A percentile compares a stretch with the other conserved stretches of the same genome.
Evolutionary conservation across 2,888 invertebrate species (phyloP).

Genomic region (Diploptera punctata): DNA sequence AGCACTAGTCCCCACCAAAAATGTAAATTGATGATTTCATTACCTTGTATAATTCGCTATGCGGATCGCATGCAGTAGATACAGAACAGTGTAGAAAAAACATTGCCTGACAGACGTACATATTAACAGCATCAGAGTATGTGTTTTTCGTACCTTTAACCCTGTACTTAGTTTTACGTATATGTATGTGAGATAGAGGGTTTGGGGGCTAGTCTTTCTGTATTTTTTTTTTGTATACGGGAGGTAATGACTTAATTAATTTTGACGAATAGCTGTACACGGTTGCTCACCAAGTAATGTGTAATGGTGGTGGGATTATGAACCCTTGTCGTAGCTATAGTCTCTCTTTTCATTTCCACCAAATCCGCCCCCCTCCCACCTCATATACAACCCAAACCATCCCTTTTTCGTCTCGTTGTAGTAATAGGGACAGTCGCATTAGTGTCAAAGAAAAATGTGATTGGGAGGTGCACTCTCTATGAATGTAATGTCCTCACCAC

Average conservation of each 20-base stretch:
- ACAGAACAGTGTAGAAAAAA: slow-evolving; percentile 28
- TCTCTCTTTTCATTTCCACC: slow-evolving; percentile 28
- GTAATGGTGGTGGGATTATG: slow-evolving; percentile 30
- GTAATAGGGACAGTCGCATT: slow-evolving; percentile 30
- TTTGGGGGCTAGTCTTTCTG: slow-evolving; percentile 18
- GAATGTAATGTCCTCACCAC: slow-evolving; percentile 17
- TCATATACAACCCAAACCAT: slow-evolving; percentile 13
- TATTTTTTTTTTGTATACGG: slow-evolving; percentile 11
- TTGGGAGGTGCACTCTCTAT: slow-evolving; percentile 22
- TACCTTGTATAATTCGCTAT: slow-evolving; percentile 35
- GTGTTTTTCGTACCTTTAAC: slow-evolving; percentile 30
- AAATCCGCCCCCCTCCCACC: neutral
- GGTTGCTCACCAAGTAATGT: slow-evolving; percentile 31
- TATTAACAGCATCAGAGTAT: slow-evolving; percentile 23
- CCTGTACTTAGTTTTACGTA: slow-evolving; percentile 30
- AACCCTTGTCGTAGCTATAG: slow-evolving; percentile 27
- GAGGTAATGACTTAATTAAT: slow-evolving; percentile 31
- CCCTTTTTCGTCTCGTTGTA: slow-evolving; percentile 29
- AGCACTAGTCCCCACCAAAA: slow-evolving; percentile 33
- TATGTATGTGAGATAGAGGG: slow-evolving; percentile 22
- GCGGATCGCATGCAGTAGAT: slow-evolving; percentile 28
- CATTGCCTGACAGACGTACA: slow-evolving; percentile 26
- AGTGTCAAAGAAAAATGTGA: slow-evolving; percentile 30
- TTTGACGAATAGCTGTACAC: slow-evolving; percentile 29
- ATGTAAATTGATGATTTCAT: slow-evolving; percentile 43